A percentile compares a stretch with the other conserved stretches of the same genome.
phyloP scores from a whole-genome alignment of 2,797 vertebrate species.

The Cossypha caffra region DNA sequence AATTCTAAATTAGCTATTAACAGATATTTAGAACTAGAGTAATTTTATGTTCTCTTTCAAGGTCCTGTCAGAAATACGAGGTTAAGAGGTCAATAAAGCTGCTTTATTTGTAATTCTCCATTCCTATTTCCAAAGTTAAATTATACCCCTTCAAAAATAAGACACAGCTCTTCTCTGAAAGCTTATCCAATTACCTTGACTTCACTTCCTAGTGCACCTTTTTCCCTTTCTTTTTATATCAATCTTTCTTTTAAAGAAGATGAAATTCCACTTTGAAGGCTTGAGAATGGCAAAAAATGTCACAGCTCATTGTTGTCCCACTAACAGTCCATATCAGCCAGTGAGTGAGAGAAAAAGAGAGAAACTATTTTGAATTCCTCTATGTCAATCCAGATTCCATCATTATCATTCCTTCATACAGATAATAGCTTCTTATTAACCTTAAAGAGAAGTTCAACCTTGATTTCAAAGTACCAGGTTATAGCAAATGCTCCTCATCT shows the following conservation, averaged over 20 bases:
- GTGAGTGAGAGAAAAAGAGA: neutral
- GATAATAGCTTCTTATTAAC: neutral
- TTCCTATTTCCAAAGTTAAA: neutral
- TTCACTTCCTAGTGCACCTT: neutral
- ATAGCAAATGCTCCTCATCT: neutral
- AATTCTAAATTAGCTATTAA: neutral
- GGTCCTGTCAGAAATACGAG: neutral
- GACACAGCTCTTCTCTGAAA: neutral
- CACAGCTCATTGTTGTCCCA: neutral
- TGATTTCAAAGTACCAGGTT: neutral
- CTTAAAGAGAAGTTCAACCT: neutral
- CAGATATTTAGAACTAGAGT: neutral
- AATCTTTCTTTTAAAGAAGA: neutral
- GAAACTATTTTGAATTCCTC: neutral
- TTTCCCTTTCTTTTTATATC: neutral
- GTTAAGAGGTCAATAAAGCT: neutral
- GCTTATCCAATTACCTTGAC: neutral
- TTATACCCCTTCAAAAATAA: neutral
- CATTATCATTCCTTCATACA: neutral
- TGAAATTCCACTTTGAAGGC: neutral
- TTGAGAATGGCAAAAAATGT: neutral
- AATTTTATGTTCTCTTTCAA: neutral
- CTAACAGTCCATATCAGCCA: neutral
- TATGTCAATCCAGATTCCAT: neutral
- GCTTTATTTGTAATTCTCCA: neutral